A percentile compares a stretch with the other conserved stretches of the same genome.
phyloP scores from a whole-genome alignment of 2,797 vertebrate genomes.

The Linurgus olivaceus region DNA sequence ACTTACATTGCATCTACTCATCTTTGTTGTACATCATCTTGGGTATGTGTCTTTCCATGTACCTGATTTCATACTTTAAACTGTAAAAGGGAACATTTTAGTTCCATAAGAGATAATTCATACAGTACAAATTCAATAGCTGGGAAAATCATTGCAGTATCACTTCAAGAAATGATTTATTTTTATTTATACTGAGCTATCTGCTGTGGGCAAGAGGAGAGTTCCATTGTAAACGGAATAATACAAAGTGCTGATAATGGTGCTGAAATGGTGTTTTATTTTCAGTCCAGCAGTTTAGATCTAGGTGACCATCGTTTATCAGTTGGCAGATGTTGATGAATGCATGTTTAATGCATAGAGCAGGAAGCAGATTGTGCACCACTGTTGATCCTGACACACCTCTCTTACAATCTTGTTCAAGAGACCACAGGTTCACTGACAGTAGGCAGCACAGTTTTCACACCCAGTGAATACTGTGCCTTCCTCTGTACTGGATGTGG shows the following conservation, averaged over 20 bases:
- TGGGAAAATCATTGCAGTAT: not conserved
- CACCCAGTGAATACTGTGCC: not conserved
- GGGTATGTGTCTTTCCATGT: not conserved
- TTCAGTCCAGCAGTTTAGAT: not conserved
- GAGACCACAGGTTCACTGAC: not conserved
- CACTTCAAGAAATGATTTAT: rapidly evolving
- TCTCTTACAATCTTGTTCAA: not conserved
- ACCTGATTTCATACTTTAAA: not conserved
- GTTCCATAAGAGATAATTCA: not conserved
- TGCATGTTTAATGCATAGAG: not conserved
- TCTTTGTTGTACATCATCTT: not conserved
- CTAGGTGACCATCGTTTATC: not conserved
- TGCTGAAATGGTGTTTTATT: not conserved
- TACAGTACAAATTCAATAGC: not conserved
- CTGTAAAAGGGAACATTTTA: not conserved
- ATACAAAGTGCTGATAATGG: not conserved
- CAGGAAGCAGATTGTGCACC: not conserved
- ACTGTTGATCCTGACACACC: not conserved
- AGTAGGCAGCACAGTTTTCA: not conserved
- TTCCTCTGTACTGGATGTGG: not conserved
- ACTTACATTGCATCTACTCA: not conserved
- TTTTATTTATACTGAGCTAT: not conserved
- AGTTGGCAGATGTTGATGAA: not conserved
- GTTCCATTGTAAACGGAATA: not conserved
- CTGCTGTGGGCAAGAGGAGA: not conserved